Evolutionary conservation across 2,888 invertebrate genomes (phyloP), one percentile per base, ranked within the genome.

Genomic region (Cataglyphis rosenhaueri): DNA sequence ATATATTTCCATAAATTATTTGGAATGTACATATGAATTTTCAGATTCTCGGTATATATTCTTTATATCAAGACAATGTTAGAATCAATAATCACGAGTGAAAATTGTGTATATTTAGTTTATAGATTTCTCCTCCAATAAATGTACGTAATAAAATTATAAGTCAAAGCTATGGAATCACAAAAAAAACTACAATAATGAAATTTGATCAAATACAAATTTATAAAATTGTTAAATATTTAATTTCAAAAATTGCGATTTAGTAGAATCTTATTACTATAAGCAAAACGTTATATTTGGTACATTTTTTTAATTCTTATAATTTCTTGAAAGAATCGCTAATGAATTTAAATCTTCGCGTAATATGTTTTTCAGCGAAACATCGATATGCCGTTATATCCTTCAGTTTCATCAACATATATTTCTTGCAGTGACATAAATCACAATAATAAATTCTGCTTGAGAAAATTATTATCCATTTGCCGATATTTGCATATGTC

Each of bases 301-400:
- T 57, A 21, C 41, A 21, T 25, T 59, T 41, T 44, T 21, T 25
- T 48, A 70, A 57, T 57, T 32, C 21, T 21, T 44, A 70, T 70
- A 70, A 70, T 78, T 78, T 78, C 78, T 35, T 71, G 44, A 59
- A 78, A 79, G 35, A 44, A 59, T 44, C 59, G 21, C 44, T 79
- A 79, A 79, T 78, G 78, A 78, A 70, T 32, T 78, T 41, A 78
- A 78, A 70, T 25, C 59, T 57, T 70, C 70, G 32, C 57, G 44
- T 70, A 78, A 78, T 44, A 70, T 18, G 44, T 59, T 70, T 57
- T 59, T 44, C 59, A 79, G 32, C 70, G 59, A 32, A 70, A 68
- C 41, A 32, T 79, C 59, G 59, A 79, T 79, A 59, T 79, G 48
- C 71, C 44, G 32, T 71, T 59, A n/a, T 71, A 59, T 41, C 55